These are phyloP conservation scores for Remorina albescens DNA, from an alignment of 2,797 vertebrate species.

Conservation along the genomic window DNA sequence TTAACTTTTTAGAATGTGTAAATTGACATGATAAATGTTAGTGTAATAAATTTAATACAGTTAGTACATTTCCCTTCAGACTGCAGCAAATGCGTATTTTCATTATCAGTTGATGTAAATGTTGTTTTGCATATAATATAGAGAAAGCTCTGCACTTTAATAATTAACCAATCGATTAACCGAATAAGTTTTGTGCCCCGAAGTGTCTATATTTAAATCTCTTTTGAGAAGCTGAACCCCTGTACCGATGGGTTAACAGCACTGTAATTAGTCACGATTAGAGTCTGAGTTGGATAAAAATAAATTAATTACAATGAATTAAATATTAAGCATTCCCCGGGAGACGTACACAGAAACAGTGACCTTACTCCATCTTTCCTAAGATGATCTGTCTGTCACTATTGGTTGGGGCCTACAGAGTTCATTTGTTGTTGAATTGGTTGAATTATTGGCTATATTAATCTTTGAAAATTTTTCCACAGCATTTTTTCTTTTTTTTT, in stretches of 20 bases:
- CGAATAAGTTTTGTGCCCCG: too few species aligned
- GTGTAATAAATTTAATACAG: not conserved
- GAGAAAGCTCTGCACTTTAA: too few species aligned
- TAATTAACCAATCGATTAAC: not conserved
- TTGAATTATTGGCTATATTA: not conserved
- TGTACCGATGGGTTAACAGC: not conserved
- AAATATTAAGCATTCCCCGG: not conserved
- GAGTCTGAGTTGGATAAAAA: not conserved
- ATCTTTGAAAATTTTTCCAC: not conserved
- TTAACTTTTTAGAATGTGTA: not conserved
- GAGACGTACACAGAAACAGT: not conserved
- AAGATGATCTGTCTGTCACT: not conserved
- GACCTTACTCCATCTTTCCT: not conserved
- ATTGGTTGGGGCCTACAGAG: not conserved
- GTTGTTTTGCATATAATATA: too few species aligned
- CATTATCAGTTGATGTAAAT: too few species aligned
- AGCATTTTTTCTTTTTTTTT: not conserved
- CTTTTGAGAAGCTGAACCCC: too few species aligned
- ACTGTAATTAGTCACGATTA: not conserved
- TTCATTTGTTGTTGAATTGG: not conserved
- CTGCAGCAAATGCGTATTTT: not conserved
- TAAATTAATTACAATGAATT: not conserved
- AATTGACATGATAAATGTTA: not conserved
- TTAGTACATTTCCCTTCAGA: not conserved
- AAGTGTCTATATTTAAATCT: too few species aligned